phyloP scores from a whole-genome alignment of 2,888 invertebrate genomes.

The Perdita meconis region DNA sequence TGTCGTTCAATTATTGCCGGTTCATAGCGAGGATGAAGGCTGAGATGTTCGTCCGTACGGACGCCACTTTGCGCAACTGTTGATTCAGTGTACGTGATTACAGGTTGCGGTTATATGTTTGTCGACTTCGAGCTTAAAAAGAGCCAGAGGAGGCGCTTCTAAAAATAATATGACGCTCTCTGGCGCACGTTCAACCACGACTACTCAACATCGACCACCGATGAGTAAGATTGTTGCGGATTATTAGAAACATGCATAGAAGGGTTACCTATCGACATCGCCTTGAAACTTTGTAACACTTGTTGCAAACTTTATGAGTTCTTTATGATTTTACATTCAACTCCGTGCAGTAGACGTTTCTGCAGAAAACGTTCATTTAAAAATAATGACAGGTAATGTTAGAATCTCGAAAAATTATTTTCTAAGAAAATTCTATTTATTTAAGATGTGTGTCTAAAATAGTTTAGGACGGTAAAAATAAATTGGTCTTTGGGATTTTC shows the following conservation, averaged over 20 bases:
- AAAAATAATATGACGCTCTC: constrained; percentile 58
- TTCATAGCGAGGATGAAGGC: not conserved
- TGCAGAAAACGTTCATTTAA: no score
- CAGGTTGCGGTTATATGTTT: constrained; percentile 16
- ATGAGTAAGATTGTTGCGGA: constrained; percentile 30
- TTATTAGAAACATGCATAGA: constrained; percentile 28
- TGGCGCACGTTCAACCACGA: constrained; percentile 55
- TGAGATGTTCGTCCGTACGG: not conserved
- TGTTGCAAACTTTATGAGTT: not conserved
- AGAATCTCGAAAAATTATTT: not conserved
- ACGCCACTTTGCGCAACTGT: constrained; percentile 12
- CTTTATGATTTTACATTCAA: not conserved
- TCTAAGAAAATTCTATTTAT: not conserved
- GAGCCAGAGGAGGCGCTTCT: constrained; percentile 34
- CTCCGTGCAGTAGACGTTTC: no score
- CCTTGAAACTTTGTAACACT: not conserved
- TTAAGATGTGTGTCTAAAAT: no score
- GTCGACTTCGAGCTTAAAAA: constrained; percentile 37
- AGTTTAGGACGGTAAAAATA: no score
- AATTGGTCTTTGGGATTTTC: no score
- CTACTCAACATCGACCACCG: constrained; percentile 3
- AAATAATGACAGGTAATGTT: no score
- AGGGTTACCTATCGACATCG: no score
- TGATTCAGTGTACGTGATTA: constrained; percentile 21
- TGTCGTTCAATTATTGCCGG: no score